These are phyloP conservation scores for Deladenus siricidicola DNA, from an alignment of 2,888 invertebrate species.

Conservation along the genomic window DNA sequence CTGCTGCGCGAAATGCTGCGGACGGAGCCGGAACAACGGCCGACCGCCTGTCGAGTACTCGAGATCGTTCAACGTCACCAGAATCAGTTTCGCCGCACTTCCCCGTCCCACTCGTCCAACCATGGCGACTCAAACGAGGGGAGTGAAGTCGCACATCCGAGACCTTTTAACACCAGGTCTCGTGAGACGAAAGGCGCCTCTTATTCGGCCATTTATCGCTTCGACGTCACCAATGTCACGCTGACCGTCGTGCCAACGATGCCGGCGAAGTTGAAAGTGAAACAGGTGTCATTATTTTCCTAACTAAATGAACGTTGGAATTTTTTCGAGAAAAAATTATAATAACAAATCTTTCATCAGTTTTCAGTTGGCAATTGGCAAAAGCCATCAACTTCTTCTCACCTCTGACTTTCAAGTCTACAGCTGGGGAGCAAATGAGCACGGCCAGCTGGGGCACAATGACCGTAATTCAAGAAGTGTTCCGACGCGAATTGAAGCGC, in stretches of 20 bases:
- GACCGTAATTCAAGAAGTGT: conserved; percentile 56
- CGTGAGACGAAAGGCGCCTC: too few species aligned
- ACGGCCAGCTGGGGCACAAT: conserved; percentile 63
- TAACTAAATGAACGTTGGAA: not conserved
- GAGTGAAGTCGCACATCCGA: too few species aligned
- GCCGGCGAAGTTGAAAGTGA: conserved; percentile 60
- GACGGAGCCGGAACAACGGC: conserved; percentile 62
- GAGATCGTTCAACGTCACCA: conserved; percentile 20
- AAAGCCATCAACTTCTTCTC: conserved; percentile 61
- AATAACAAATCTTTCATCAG: not conserved
- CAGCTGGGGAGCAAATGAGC: conserved; percentile 65
- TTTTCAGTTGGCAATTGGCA: conserved; percentile 59
- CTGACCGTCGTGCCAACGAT: conserved; percentile 47
- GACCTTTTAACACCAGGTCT: too few species aligned
- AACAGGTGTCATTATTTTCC: too few species aligned
- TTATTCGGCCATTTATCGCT: conserved; percentile 43
- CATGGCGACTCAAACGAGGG: too few species aligned
- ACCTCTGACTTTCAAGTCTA: conserved; percentile 63
- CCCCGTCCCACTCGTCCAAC: too few species aligned
- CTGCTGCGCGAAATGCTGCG: conserved; percentile 64
- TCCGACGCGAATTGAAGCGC: conserved; percentile 62
- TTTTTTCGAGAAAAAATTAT: not conserved
- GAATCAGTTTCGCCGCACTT: too few species aligned
- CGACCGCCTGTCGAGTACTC: conserved; percentile 58
- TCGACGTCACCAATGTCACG: conserved; percentile 36